Base-by-base conservation (phyloP, 2,113 vertebrate species). In the Ceyx melanurus region DNA sequence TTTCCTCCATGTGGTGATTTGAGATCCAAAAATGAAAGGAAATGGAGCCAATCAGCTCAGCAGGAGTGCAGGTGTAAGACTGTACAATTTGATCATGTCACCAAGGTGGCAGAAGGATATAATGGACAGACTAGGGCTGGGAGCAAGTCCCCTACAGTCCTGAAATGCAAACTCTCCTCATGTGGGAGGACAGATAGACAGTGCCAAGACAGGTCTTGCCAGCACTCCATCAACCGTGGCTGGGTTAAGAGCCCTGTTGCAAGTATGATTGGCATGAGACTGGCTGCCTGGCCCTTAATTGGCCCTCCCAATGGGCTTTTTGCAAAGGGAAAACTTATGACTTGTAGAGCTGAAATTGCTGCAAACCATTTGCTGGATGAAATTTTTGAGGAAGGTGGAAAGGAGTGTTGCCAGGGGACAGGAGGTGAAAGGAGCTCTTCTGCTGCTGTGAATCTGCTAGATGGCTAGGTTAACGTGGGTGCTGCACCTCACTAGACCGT, bases 11-110 rank as follows among this genome's bases (percentile, higher is more conserved):
- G 9, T 0, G 0, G 40, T 50, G 9, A 42, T 53, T 43, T 23
- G 45, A 19, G 31, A 87, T 15, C 10, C 61, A 46, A 67, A 78
- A 35, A 10, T 28, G 26, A 61, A 45, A 57, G 0, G 0, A 66
- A 74, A 54, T 0, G 0, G 1, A 71, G 37, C 4, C 1, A 18
- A 15, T 46, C 51, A 0, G 0, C 18, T 88, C 0, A 0, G 3
- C 1, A 0, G 13, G 43, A 6, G 10, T 16, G 3, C 1, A 1
- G 33, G 9, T 19, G 67, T 79, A 42, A 9, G 9, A 26, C 25
- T 3, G 1, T 11, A 8, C 10, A 26, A 40, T 28, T 21, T 37
- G 43, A 15, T 18, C 9, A 4, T 12, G 60, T 20, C 83, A 57
- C 15, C 0, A 3, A 20, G 3, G 8, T 7, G 11, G 17, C 3